A percentile compares a stretch with the other conserved stretches of the same genome.
Evolutionary conservation across 2,888 invertebrate genomes (phyloP).

Genomic region (Pterostichus madidus): DNA sequence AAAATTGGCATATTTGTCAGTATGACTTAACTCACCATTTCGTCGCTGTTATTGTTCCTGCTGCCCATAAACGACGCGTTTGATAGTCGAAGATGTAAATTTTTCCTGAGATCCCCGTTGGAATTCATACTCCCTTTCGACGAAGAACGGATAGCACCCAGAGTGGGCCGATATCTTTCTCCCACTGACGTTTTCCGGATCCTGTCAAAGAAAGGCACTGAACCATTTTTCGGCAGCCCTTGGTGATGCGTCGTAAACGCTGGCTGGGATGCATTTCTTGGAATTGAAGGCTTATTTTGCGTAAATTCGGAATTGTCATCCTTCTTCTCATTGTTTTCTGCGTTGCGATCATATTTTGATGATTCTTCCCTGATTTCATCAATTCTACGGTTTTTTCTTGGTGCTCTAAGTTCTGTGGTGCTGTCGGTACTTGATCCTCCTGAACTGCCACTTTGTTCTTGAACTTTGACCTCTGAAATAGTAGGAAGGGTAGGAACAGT

Average conservation of each 20-base stretch:
- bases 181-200: slow-evolving; percentile 91
- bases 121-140: slow-evolving; percentile 88
- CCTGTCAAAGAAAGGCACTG: slow-evolving; percentile 93
- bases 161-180: slow-evolving; percentile 90
- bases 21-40: slow-evolving; percentile 75
- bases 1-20: slow-evolving; percentile 53
- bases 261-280: slow-evolving; percentile 92
- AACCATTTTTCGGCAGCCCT: slow-evolving; percentile 91
- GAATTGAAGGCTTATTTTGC: slow-evolving; percentile 79
- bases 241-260: slow-evolving; percentile 88
- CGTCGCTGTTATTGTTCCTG: slow-evolving; percentile 81
- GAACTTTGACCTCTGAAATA: slow-evolving; percentile 90
- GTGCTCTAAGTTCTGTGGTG: slow-evolving; percentile 73
- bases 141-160: slow-evolving; percentile 89
- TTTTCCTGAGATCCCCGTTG: slow-evolving; percentile 86
- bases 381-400: slow-evolving; percentile 74
- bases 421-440: slow-evolving; percentile 79
- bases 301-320: slow-evolving; percentile 68
- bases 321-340: slow-evolving; percentile 65
- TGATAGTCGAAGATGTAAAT: slow-evolving; percentile 79
- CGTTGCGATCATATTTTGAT: slow-evolving; percentile 71
- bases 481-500: slow-evolving; percentile 93
- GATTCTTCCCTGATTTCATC: slow-evolving; percentile 76
- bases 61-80: slow-evolving; percentile 81
- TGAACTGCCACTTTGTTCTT: slow-evolving; percentile 81